Base-by-base conservation (phyloP, 2,797 vertebrate genomes). In the Craterocephalus amniculus region DNA sequence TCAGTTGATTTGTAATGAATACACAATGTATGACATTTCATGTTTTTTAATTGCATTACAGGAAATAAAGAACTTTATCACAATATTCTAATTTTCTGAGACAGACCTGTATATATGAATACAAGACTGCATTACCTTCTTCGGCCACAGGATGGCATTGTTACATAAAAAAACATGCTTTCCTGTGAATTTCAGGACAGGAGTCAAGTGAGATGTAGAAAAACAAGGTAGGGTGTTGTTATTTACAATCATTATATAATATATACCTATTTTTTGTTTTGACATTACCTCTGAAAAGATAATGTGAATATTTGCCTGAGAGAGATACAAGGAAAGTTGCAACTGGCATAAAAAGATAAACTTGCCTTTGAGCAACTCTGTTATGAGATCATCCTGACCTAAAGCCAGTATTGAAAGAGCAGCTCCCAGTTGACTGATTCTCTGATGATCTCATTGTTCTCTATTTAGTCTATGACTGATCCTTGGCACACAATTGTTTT, bases 371-470 rank as follows among this genome's bases (percentile, higher is more conserved):
- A 85, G 73, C 81, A 20, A 69, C 76, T 81, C 74, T 49, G 64
- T 71, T 69, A 83, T 91, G 90, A 91, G 88, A 65, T 91, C 90
- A 91, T 86, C 61, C 83, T 85, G 86, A 88, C 71, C 83, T 35
- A 0, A 77, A 84, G 83, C 90, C 89, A 91, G 79, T 40, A 43
- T 74, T 81, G 71, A 45, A 78, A 83, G 78, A 77, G 76, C 79
- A 70, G 84, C 70, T 90, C 84, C 82, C 76, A 78, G 84, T 74
- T 76, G 72, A 85, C 81, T 84, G 79, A 84, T 78, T 87, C 84
- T 85, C 81, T 80, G 78, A 87, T 91, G 87, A 90, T 84, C 84
- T 89, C 89, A 91, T 87, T 87, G 86, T 87, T 88, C 81, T 91
- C 67, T 62, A 63, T 79, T 88, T 81, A 77, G 80, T 79, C 79